Evolutionary conservation across 53 echinoderm and acorn worm genomes (phyloP), one percentile per base, ranked within the genome.

Genomic region (Apostichopus leukothele): DNA sequence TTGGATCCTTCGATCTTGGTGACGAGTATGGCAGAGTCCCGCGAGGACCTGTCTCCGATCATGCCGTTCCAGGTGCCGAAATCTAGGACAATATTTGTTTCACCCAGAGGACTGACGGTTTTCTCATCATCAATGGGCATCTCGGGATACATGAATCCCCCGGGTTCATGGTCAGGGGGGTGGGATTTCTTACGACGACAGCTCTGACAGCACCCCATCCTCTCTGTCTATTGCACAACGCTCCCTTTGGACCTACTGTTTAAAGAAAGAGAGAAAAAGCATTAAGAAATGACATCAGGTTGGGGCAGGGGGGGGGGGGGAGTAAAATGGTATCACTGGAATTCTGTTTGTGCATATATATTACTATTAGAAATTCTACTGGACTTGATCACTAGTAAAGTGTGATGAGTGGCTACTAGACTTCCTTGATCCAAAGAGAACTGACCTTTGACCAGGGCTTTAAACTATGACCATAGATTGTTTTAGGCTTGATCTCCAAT

Each of bases 191-290:
- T 94, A 7, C 94, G 89, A 51, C 93, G 92, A 67, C 99, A 99
- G 81, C 99, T 99, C 77, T 96, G 96, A 77, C 99, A 99, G 87
- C 99, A 96, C 52, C 99, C 99, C 99, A 99, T 99, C 52, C 71
- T 94, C 91, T 71, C 71, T 71, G 71, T n/a, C 71, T 71, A 71
- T 71, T 71, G 71, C 71, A 71, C 71, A 6, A 19, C 18, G 20
- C 71, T 71, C 71, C 71, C 71, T n/a, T 57, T 57, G 57, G 57
- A 57, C 57, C 57, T 57, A 57, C 57, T 57, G 57, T 57, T 57
- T 39, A 39, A 39, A 71, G 71, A 71, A 71, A 71, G 6, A 3
- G 20, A 71, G 71, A 71, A 71, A 71, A 1, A 57, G 10, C 8
- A 57, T 9, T 57, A 57, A 57, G 57, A 57, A 57, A 9, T 57